Base-by-base conservation (phyloP, 2,888 invertebrate species). In the Dexiosoma caninum region DNA sequence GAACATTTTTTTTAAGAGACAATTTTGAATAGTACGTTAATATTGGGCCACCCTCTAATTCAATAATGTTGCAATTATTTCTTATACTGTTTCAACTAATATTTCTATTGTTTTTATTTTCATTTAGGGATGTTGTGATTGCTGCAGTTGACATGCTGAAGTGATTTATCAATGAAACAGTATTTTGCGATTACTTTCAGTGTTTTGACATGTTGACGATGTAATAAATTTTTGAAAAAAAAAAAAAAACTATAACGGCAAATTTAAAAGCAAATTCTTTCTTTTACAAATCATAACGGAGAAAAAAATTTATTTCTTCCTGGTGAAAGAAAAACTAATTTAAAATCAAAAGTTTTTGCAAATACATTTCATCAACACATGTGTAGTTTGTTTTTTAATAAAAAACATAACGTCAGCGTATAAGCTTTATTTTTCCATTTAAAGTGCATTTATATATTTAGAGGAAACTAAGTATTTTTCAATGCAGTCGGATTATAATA, bases 111-210 rank as follows among this genome's bases (percentile, higher is more conserved):
- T n/a, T 62, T 57, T 40, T 69, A 12, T 78, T 62, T 60, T 44
- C 37, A 53, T 66, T 66, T 70, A 60, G 30, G 23, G 55, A 21
- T 71, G 40, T 49, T 62, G 67, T 71, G 71, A 81, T 60, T 81
- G 76, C 66, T 81, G 80, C 44, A 62, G 66, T 51, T 81, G 80
- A 81, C 80, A 81, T 59, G 66, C 55, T 81, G 21, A 42, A 72
- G 76, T 32, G 76, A 81, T 81, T 81, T 81, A 81, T 81, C 80
- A 81, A 76, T 55, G 76, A 72, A 76, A 75, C 72, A 76, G 76
- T 42, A 67, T 72, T 81, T 76, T 76, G 67, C 72, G 80, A 81
- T 81, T 72, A 76, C 76, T 76, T 80, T 80, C 71, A 80, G 59
- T 59, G 37, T 53, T 72, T 67, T 72, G 80, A 76, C 76, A 60